These are phyloP conservation scores for Aplocera efformata DNA, from an alignment of 2,888 invertebrate species.

Conservation along the genomic window DNA sequence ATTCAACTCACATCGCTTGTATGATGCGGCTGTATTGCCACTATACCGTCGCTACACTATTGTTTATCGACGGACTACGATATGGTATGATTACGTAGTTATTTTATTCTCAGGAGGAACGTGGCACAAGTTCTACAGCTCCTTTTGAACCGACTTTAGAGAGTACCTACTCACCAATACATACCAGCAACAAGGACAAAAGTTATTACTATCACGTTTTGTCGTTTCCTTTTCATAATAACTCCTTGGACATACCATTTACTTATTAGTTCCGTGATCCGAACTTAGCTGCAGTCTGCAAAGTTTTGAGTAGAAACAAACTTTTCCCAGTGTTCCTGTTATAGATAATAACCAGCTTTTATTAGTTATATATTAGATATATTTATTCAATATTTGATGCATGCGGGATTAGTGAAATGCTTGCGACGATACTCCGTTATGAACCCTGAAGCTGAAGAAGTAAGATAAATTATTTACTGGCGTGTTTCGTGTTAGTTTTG, in stretches of 20 bases:
- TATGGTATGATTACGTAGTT: too few species aligned
- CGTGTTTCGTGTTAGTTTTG: conserved; percentile 4
- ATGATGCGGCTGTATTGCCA: too few species aligned
- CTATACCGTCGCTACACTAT: too few species aligned
- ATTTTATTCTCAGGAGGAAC: too few species aligned
- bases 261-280: conserved; percentile 48
- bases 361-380: conserved; percentile 10
- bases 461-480: conserved; percentile 7
- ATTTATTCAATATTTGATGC: too few species aligned
- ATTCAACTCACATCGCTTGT: too few species aligned
- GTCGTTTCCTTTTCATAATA: not conserved
- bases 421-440: not conserved
- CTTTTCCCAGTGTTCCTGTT: conserved; percentile 8
- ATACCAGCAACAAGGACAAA: too few species aligned
- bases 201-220: too few species aligned
- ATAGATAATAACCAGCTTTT: conserved; percentile 11
- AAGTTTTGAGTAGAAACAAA: conserved; percentile 17
- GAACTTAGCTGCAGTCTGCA: conserved; percentile 30
- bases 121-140: too few species aligned
- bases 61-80: too few species aligned
- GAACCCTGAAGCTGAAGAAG: conserved; percentile 1
- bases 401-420: conserved; percentile 5
- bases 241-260: conserved; percentile 33
- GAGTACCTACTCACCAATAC: too few species aligned
- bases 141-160: too few species aligned